phyloP scores from a whole-genome alignment of 2,888 invertebrate species.

The Ptilodon capucinus region DNA sequence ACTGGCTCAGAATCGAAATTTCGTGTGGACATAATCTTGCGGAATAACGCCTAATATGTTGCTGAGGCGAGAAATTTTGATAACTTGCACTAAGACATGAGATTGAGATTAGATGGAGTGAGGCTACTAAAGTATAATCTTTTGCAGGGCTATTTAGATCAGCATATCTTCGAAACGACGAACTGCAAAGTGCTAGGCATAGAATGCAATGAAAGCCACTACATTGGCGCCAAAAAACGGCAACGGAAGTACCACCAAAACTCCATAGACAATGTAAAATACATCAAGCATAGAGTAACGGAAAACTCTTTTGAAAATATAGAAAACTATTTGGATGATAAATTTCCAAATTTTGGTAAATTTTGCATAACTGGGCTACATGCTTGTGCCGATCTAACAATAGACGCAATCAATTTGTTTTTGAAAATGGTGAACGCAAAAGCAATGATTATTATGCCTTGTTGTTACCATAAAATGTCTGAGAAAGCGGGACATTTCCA shows the following conservation, averaged over 20 bases:
- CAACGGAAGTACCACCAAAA: slow-evolving; percentile 80
- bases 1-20: too few relatives aligned
- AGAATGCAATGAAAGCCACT: slow-evolving; percentile 83
- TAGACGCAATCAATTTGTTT: slow-evolving; percentile 86
- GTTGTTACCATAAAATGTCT: slow-evolving; percentile 89
- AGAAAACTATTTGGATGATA: slow-evolving; percentile 54
- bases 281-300: slow-evolving; percentile 81
- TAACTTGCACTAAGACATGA: too few relatives aligned
- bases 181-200: slow-evolving; percentile 85
- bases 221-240: slow-evolving; percentile 81
- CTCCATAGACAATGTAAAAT: slow-evolving; percentile 81
- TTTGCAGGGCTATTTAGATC: slow-evolving; percentile 88
- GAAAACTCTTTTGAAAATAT: slow-evolving; percentile 74
- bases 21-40: too few relatives aligned
- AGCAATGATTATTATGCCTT: slow-evolving; percentile 87
- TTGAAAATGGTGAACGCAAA: slow-evolving; percentile 78
- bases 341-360: slow-evolving; percentile 50
- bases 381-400: slow-evolving; percentile 89
- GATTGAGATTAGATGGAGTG: too few relatives aligned
- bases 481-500: slow-evolving; percentile 60
- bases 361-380: slow-evolving; percentile 85
- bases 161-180: slow-evolving; percentile 83
- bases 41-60: too few relatives aligned
- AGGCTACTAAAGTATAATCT: too few relatives aligned
- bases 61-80: too few relatives aligned